Evolutionary conservation across 2,113 vertebrate species (phyloP).

Genomic region (Prinia subflava): DNA sequence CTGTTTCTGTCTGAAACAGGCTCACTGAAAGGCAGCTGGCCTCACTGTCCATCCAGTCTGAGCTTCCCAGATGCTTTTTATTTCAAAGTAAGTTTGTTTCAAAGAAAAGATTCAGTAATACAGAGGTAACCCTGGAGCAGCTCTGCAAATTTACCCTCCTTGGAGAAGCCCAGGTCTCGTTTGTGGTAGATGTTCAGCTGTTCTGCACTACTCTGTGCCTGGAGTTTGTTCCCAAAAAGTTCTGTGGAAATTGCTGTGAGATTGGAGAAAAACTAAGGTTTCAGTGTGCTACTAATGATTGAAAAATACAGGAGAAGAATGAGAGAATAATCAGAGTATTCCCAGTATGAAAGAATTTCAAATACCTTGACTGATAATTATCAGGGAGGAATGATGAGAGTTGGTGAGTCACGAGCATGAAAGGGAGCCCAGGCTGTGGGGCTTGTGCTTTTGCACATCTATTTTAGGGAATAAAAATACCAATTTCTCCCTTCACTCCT

Average conservation of each 20-base stretch:
- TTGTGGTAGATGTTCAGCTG: background rate
- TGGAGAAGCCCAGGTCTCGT: background rate
- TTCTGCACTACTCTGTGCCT: background rate
- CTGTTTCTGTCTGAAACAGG: background rate
- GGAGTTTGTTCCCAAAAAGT: background rate
- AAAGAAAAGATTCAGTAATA: background rate
- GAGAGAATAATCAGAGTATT: background rate
- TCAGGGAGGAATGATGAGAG: background rate
- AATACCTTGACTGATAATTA: background rate
- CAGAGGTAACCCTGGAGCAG: too few relatives aligned
- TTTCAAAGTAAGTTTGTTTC: background rate
- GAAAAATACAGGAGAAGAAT: background rate
- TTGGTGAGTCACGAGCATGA: background rate
- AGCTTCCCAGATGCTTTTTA: background rate
- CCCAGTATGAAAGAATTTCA: background rate
- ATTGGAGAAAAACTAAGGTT: background rate
- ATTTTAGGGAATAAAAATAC: background rate
- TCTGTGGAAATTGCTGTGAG: background rate
- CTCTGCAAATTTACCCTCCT: background rate
- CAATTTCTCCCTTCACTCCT: background rate
- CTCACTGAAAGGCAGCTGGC: background rate
- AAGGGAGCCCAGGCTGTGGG: background rate
- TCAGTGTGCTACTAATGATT: accelerated
- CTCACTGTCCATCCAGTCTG: background rate
- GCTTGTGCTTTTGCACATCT: background rate